Conservation (phyloP, 2,113 vertebrate genomes). For the Elephas maximus region DNA sequence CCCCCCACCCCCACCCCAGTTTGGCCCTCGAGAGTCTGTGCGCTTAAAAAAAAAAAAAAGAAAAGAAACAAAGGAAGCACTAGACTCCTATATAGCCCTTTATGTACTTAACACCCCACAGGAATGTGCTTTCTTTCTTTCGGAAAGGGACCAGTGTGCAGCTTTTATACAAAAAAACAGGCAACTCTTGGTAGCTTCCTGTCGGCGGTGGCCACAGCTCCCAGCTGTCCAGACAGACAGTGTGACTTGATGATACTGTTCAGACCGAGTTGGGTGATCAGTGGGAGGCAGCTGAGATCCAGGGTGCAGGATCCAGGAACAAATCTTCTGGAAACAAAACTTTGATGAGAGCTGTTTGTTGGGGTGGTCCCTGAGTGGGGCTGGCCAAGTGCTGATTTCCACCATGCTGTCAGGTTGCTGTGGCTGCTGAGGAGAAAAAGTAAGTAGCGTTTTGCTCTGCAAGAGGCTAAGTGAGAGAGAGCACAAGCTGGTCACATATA, state of each 20-base stretch:
- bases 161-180: neutral
- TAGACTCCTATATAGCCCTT: neutral
- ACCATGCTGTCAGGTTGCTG: neutral
- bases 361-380: neutral
- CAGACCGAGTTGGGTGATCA: neutral
- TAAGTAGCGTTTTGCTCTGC: neutral
- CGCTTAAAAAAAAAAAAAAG: neutral
- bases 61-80: neutral
- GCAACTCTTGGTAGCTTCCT: neutral
- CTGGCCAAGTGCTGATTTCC: neutral
- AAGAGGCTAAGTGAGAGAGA: conserved; percentile 8
- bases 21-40: neutral
- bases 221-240: neutral
- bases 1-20: neutral
- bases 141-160: neutral
- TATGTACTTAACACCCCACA: neutral
- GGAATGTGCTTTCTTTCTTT: neutral
- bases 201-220: neutral
- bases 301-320: neutral
- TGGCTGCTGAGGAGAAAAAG: conserved; percentile 24
- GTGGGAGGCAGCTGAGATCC: neutral
- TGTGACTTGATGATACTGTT: neutral
- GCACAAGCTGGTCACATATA: neutral
- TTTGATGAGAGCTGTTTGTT: neutral
- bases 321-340: conserved; percentile 23